A percentile compares a stretch with the other conserved stretches of the same genome.
phyloP scores from a whole-genome alignment of 23 tunicate species.

The Trididemnum miniatum region DNA sequence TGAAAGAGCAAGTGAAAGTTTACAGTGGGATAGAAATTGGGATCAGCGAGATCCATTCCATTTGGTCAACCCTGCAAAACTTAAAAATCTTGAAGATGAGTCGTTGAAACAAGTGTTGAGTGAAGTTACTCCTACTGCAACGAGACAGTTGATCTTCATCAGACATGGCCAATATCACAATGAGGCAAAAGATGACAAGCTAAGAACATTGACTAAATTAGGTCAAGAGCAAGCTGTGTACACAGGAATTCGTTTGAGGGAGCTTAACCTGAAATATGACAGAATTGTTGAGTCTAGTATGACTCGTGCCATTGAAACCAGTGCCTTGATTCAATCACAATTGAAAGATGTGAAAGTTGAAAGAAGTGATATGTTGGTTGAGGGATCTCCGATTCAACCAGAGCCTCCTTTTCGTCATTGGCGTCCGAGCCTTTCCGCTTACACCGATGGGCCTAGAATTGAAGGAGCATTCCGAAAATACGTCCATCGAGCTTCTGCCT shows the following conservation, averaged over 20 bases:
- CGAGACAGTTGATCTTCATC: slow-evolving; percentile 65
- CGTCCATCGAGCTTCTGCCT: slow-evolving; percentile 63
- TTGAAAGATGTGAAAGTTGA: slow-evolving; percentile 25
- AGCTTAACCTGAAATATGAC: slow-evolving; percentile 24
- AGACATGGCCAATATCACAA: slow-evolving; percentile 91
- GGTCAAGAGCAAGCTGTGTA: slow-evolving; percentile 84
- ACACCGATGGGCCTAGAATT: slow-evolving; percentile 69
- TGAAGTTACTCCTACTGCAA: slow-evolving; percentile 54
- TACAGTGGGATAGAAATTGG: slow-evolving; percentile 78
- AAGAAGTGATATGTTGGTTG: slow-evolving; percentile 62
- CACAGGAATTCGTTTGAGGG: slow-evolving; percentile 65
- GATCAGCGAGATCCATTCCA: slow-evolving; percentile 61
- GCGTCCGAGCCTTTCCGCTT: slow-evolving; percentile 35
- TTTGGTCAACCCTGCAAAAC: slow-evolving; percentile 38
- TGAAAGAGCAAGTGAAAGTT: not conserved
- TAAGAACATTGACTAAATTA: slow-evolving; percentile 46
- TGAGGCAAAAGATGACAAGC: slow-evolving; percentile 55
- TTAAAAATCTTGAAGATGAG: not conserved
- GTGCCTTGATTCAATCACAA: slow-evolving; percentile 39
- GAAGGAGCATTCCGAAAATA: slow-evolving; percentile 86
- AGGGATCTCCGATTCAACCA: slow-evolving; percentile 81
- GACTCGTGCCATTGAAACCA: slow-evolving; percentile 89
- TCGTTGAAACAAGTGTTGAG: slow-evolving; percentile 8
- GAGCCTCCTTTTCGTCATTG: slow-evolving; percentile 64
- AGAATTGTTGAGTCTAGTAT: slow-evolving; percentile 62